These are phyloP conservation scores for Carcina quercana DNA, from an alignment of 2,888 invertebrate species.

Conservation along the genomic window DNA sequence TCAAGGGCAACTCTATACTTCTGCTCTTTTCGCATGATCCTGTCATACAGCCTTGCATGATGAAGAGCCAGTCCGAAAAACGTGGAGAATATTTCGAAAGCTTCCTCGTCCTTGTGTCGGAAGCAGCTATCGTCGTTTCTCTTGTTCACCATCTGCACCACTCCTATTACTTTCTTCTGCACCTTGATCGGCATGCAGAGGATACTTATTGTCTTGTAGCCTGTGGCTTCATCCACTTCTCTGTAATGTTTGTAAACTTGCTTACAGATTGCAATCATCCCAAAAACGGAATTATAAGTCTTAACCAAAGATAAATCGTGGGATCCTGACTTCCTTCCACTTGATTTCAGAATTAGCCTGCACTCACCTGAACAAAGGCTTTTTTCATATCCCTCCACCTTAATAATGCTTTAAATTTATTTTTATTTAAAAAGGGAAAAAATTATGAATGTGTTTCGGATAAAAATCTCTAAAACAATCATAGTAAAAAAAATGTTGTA, in stretches of 20 bases:
- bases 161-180: slow-evolving; percentile 84
- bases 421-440: too few relatives aligned
- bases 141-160: slow-evolving; percentile 91
- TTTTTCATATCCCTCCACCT: too few relatives aligned
- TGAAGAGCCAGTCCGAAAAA: slow-evolving; percentile 91
- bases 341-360: too few relatives aligned
- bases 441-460: too few relatives aligned
- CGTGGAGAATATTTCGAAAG: slow-evolving; percentile 88
- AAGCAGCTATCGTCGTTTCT: slow-evolving; percentile 67
- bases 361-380: too few relatives aligned
- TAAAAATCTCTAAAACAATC: too few relatives aligned
- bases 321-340: too few relatives aligned
- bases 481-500: too few relatives aligned
- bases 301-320: too few relatives aligned
- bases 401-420: too few relatives aligned
- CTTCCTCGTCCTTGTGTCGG: slow-evolving; percentile 82
- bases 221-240: slow-evolving; percentile 79
- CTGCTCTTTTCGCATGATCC: slow-evolving; percentile 87
- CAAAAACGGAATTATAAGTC: too few relatives aligned
- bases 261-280: too few relatives aligned
- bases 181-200: slow-evolving; percentile 93
- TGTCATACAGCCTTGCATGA: slow-evolving; percentile 89
- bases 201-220: slow-evolving; percentile 82
- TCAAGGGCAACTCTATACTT: slow-evolving; percentile 88
- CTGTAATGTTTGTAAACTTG: slow-evolving; percentile 30